Conservation (phyloP, 2,113 vertebrate genomes). For the Ceyx margarethae region DNA sequence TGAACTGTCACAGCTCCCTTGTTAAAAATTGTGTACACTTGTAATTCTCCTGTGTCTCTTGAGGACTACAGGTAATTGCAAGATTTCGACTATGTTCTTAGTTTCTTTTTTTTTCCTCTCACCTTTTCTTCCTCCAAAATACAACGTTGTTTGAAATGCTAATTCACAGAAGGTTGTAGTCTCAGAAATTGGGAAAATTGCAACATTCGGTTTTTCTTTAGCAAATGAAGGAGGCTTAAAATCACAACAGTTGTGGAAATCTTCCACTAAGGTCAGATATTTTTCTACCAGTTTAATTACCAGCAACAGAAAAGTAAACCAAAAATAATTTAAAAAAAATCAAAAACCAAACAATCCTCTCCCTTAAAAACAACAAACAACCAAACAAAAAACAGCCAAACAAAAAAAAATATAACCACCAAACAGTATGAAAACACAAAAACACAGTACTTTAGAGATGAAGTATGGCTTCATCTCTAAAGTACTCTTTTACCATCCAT, state of each 20-base stretch:
- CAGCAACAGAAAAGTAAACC: not conserved
- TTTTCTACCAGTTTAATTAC: not conserved
- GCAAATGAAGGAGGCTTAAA: not conserved
- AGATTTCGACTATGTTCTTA: not conserved
- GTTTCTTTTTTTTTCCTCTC: not conserved
- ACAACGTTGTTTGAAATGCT: conserved; percentile 54
- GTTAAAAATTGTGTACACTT: not conserved
- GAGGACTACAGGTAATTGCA: not conserved
- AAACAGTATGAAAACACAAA: not conserved
- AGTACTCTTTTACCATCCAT: not conserved
- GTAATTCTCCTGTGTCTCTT: not conserved
- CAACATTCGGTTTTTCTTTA: conserved; percentile 27
- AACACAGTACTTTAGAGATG: not conserved
- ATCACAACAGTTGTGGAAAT: not conserved
- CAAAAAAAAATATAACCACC: not conserved
- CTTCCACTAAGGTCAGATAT: conserved; percentile 51
- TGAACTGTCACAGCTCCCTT: not conserved
- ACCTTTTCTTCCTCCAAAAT: conserved; percentile 30
- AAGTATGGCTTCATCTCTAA: not conserved
- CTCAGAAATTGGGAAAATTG: conserved; percentile 39
- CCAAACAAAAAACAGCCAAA: too few relatives aligned
- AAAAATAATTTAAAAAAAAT: too few relatives aligned
- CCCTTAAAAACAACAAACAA: not conserved
- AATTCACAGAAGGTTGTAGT: conserved; percentile 46
- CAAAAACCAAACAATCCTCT: not conserved